Evolutionary conservation across 1,140 invertebrate species (phyloP), one percentile per base, ranked within the genome.

Genomic region (Trichonephila inaurata): DNA sequence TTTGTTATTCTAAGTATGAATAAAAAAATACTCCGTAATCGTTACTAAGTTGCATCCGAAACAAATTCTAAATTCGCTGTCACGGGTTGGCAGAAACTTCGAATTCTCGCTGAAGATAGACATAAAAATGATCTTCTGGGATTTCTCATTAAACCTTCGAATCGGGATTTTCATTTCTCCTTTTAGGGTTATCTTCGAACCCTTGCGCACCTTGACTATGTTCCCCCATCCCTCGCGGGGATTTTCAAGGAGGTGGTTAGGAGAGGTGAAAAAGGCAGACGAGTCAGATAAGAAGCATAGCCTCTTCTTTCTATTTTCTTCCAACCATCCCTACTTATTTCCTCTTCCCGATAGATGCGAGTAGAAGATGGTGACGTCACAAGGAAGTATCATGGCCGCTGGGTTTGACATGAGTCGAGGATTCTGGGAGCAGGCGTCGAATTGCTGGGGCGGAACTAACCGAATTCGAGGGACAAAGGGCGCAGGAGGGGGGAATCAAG

Each of bases 361-460:
- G 85, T 61, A 24, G 85, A 64, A 87, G 69, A 58, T 64, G 85
- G 85, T 89, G 87, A 89, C 87, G 87, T 89, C 87, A 89, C 64
- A 69, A 64, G 69, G 69, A 77, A 77, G 69, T 77, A 77, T 89
- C 87, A 89, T 89, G 87, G 87, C 87, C 64, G 87, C 87, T 87
- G 85, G 85, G 85, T 64, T 77, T 77, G 69, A 77, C 69, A 77
- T n/a, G 82, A 85, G n/a, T 51, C 21, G 58, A 85, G 82, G 82
- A 85, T 85, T 85, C 85, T 87, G 85, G 51, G 85, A 58, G 83
- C 21, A 86, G 83, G 83, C 83, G 83, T 86, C 83, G 83, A 87
- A 33, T 18, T 77, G 64, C 19, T 64, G 21, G 61, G 87, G 87
- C 87, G 87, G 87, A 89, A 89, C 87, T 89, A 89, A 89, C 28